Evolutionary conservation across 1,140 invertebrate genomes (phyloP).

Genomic region (Asobara japonica): DNA sequence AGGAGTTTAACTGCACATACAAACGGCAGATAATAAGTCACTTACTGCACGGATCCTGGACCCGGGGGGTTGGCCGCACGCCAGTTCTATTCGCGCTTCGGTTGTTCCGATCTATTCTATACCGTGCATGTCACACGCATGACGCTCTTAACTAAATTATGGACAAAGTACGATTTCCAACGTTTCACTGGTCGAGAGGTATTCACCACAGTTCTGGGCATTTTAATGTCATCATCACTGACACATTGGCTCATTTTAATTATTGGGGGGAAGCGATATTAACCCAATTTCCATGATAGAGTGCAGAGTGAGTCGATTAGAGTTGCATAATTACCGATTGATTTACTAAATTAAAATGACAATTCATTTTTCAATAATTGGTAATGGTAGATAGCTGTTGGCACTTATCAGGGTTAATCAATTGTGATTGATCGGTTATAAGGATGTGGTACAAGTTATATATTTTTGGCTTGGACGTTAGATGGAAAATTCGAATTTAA

Average conservation of each 20-base stretch:
- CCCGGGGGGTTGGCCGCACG: constrained; percentile 57
- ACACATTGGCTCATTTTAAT: not conserved
- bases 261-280: not conserved
- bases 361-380: no score
- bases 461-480: no score
- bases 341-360: no score
- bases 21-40: constrained; percentile 66
- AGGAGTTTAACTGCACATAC: constrained; percentile 46
- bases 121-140: constrained; percentile 64
- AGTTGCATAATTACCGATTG: not conserved
- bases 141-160: constrained; percentile 67
- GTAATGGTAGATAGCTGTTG: no score
- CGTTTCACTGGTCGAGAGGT: constrained; percentile 40
- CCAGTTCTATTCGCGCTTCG: constrained; percentile 66
- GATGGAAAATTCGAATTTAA: no score
- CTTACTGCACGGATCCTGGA: constrained; percentile 56
- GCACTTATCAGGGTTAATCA: no score
- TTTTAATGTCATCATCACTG: not conserved
- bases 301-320: not conserved
- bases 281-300: not conserved
- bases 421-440: no score
- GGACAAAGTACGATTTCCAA: constrained; percentile 61
- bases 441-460: no score
- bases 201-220: constrained; percentile 44
- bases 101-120: constrained; percentile 66